Conservation (phyloP, 2,113 vertebrate species). For the Oceanites oceanicus region DNA sequence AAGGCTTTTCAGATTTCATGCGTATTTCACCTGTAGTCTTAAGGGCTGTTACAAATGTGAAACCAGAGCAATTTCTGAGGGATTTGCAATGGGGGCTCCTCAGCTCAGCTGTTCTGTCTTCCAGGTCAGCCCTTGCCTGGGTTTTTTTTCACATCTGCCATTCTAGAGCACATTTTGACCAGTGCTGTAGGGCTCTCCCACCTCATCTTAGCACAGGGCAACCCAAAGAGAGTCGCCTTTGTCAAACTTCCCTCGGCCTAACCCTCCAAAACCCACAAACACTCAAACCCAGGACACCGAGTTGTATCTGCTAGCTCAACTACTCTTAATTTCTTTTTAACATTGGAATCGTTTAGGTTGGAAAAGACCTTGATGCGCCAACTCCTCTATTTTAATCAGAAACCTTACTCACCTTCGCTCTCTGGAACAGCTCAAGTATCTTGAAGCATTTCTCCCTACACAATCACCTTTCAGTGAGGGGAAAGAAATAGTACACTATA, state of each 20-base stretch:
- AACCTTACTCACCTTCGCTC: neutral
- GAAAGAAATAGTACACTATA: neutral
- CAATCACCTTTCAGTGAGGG: neutral
- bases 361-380: neutral
- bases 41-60: neutral
- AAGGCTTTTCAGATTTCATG: neutral
- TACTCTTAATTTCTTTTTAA: neutral
- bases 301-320: neutral
- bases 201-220: neutral
- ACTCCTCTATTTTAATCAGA: neutral
- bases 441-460: neutral
- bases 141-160: accelerated
- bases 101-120: neutral
- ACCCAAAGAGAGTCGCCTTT: neutral
- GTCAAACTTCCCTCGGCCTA: neutral
- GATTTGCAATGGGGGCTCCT: neutral
- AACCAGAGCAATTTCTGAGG: neutral
- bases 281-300: accelerated
- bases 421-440: neutral
- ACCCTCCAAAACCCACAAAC: neutral
- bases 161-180: neutral
- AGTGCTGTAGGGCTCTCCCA: neutral
- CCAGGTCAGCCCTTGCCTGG: neutral
- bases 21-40: neutral
- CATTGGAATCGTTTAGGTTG: too few relatives aligned